These are phyloP conservation scores for Branchellion lobata DNA, from an alignment of 2,888 invertebrate genomes.

Conservation along the genomic window DNA sequence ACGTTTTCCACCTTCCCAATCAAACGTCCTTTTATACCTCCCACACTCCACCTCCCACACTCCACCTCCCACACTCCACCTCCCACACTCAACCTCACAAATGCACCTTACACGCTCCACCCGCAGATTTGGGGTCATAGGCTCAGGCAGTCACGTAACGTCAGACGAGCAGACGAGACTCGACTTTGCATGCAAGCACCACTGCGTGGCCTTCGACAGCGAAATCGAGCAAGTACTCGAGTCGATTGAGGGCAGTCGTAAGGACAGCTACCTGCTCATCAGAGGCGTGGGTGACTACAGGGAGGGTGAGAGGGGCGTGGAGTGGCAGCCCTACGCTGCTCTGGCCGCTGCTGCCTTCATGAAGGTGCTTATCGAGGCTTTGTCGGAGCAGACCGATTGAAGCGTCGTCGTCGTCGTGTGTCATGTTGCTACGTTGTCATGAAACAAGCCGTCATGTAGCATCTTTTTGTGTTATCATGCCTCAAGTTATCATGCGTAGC, in stretches of 20 bases:
- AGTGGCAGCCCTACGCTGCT: constrained; percentile 95
- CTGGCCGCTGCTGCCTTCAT: constrained; percentile 88
- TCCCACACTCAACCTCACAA: too few relatives aligned
- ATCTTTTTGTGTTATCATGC: too few relatives aligned
- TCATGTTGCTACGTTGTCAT: too few relatives aligned
- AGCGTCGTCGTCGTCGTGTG: too few relatives aligned
- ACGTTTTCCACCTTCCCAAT: too few relatives aligned
- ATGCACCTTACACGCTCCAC: constrained; percentile 38
- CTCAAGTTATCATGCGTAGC: too few relatives aligned
- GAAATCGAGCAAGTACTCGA: constrained; percentile 95
- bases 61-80: too few relatives aligned
- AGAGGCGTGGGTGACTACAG: constrained; percentile 87
- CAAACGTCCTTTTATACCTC: too few relatives aligned
- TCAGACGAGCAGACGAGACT: constrained; percentile 67
- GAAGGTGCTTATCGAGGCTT: constrained; percentile 74
- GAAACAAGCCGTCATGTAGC: too few relatives aligned
- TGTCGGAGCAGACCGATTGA: constrained; percentile 48
- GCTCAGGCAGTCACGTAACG: constrained; percentile 79
- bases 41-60: too few relatives aligned
- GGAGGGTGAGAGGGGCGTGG: constrained; percentile 83
- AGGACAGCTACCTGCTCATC: constrained; percentile 75
- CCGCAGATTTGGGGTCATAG: constrained; percentile 72
- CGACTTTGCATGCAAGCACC: constrained; percentile 71
- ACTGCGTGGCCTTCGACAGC: constrained; percentile 79
- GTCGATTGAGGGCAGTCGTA: constrained; percentile 70